phyloP scores from a whole-genome alignment of 2,888 invertebrate genomes.

The Troides aeacus region DNA sequence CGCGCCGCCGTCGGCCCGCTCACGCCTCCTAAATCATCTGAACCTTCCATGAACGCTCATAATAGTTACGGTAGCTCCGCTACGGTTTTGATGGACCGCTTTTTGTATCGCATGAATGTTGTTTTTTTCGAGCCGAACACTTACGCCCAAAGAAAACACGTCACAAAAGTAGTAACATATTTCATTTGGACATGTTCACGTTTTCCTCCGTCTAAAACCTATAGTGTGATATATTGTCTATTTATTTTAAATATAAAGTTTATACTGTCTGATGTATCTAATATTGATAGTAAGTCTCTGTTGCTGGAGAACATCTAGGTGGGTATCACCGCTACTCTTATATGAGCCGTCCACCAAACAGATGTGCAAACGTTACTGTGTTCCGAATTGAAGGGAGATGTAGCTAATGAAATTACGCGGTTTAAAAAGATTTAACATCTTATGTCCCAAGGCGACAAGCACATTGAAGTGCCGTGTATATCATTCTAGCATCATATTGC shows the following conservation, averaged over 20 bases:
- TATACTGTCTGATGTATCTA: no score
- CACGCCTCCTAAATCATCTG: constrained; percentile 27
- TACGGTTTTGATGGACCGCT: constrained; percentile 20
- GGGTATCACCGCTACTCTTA: no score
- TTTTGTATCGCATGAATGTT: constrained; percentile 24
- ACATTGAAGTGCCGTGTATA: no score
- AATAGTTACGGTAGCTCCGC: constrained; percentile 18
- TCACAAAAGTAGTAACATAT: background rate
- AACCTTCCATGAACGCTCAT: constrained; percentile 26
- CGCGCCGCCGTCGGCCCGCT: constrained; percentile 2
- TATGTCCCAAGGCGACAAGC: no score
- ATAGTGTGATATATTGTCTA: background rate
- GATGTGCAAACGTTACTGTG: no score
- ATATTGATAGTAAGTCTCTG: no score
- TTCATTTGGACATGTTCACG: background rate
- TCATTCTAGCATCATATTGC: no score
- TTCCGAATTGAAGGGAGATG: no score
- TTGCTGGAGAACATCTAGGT: no score
- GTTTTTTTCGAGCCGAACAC: background rate
- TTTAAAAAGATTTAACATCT: no score
- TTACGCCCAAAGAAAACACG: constrained; percentile 9
- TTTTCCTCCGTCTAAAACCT: background rate
- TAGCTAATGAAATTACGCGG: no score
- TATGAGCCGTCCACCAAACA: no score
- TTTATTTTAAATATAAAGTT: background rate